Evolutionary conservation across 2,797 vertebrate genomes (phyloP).

Genomic region (Syndactyla subalaris): DNA sequence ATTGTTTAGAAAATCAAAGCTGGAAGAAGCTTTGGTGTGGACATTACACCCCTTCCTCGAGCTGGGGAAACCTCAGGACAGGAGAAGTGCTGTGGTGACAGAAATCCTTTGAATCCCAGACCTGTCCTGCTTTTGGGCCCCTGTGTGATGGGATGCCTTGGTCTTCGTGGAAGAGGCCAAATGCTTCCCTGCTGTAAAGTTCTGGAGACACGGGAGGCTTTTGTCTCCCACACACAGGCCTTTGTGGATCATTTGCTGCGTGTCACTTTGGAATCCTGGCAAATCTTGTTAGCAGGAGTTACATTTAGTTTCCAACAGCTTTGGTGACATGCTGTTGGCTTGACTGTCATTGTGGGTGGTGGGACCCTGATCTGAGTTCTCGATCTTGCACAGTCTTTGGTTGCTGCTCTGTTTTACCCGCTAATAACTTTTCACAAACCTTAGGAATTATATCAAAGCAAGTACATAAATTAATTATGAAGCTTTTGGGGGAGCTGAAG

Average conservation of each 20-base stretch:
- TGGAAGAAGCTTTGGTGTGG: neutral
- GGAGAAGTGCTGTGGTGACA: neutral
- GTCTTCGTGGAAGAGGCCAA: neutral
- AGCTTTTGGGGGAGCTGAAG: constrained; percentile 25
- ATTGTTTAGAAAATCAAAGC: constrained; percentile 12
- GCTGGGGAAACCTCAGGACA: neutral
- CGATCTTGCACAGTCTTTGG: neutral
- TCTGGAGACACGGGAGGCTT: neutral
- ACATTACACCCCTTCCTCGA: neutral
- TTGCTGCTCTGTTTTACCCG: constrained; percentile 17
- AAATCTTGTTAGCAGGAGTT: constrained; percentile 9
- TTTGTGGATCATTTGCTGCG: neutral
- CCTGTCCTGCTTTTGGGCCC: neutral
- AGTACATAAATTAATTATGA: neutral
- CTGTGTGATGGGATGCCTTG: neutral
- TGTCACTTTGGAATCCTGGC: constrained; percentile 10
- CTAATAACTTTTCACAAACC: neutral
- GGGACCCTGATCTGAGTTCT: constrained; percentile 43
- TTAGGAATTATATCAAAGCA: constrained; percentile 21
- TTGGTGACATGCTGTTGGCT: constrained; percentile 35
- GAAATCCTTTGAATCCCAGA: neutral
- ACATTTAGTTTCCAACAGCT: constrained; percentile 5
- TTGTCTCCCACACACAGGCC: neutral
- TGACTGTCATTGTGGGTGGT: constrained; percentile 2
- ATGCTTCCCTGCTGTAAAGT: neutral